phyloP scores from a whole-genome alignment of 2,113 vertebrate species.

The Dendrocopos noguchii region DNA sequence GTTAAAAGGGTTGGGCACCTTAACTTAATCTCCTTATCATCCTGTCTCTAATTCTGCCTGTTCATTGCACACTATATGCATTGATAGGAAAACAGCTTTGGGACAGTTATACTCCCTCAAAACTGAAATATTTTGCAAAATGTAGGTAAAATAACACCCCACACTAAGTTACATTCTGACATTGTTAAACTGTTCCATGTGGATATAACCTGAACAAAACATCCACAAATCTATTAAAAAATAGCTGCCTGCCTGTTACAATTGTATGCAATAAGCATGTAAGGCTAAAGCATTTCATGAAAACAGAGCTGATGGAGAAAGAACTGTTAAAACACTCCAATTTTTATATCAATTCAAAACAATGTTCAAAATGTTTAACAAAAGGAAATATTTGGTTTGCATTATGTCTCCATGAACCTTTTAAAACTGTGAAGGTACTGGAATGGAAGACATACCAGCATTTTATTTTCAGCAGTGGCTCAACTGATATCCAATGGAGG shows the following conservation, averaged over 20 bases:
- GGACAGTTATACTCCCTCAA: neutral
- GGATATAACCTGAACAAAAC: neutral
- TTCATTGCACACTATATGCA: neutral
- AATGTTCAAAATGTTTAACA: neutral
- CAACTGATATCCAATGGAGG: neutral
- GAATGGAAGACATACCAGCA: neutral
- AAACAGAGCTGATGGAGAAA: neutral
- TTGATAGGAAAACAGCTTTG: fast-evolving
- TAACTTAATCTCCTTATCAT: neutral
- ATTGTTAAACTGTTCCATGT: neutral
- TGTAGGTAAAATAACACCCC: neutral
- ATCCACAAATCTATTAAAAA: neutral
- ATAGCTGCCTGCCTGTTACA: neutral
- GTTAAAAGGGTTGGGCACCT: neutral
- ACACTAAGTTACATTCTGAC: neutral
- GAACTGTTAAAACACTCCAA: neutral
- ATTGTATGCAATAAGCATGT: neutral
- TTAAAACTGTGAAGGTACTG: neutral
- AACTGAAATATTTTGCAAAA: neutral
- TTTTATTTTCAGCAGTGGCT: neutral
- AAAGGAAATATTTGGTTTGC: neutral
- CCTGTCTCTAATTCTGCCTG: neutral
- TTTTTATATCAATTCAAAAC: neutral
- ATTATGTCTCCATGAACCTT: neutral
- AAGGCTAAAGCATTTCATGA: neutral